These are phyloP conservation scores for Eurytoma californica DNA, from an alignment of 2,888 invertebrate genomes.

Conservation along the genomic window DNA sequence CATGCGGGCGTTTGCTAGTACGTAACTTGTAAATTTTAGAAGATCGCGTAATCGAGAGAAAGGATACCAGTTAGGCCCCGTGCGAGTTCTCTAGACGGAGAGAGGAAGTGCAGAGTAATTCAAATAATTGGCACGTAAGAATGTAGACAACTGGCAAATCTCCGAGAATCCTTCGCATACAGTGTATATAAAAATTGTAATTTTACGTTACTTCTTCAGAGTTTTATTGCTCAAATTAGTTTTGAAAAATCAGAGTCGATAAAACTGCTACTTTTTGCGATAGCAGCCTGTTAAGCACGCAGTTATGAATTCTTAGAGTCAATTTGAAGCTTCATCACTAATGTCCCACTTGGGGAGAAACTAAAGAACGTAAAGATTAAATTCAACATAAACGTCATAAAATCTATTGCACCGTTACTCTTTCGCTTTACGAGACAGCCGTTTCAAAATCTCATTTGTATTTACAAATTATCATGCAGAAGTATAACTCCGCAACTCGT, in stretches of 20 bases:
- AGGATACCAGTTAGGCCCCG: slow-evolving; percentile 7
- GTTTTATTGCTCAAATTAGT: too few relatives aligned
- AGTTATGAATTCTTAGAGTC: too few relatives aligned
- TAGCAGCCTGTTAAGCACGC: too few relatives aligned
- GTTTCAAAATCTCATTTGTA: slow-evolving; percentile 10
- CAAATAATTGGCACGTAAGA: slow-evolving; percentile 12
- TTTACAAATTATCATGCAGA: neutral
- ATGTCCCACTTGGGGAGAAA: neutral
- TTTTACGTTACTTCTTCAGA: too few relatives aligned
- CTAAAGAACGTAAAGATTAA: neutral
- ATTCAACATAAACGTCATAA: too few relatives aligned
- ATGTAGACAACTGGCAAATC: neutral
- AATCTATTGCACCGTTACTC: neutral
- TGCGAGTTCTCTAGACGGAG: neutral
- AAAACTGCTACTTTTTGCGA: too few relatives aligned
- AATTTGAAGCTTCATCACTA: neutral
- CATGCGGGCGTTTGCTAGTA: slow-evolving; percentile 16
- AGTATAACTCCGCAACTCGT: too few relatives aligned
- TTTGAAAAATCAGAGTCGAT: too few relatives aligned
- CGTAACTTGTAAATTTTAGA: neutral
- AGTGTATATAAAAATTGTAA: too few relatives aligned
- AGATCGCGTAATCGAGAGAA: slow-evolving; percentile 24
- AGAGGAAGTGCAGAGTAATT: neutral
- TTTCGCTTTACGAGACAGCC: slow-evolving; percentile 6
- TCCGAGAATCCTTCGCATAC: too few relatives aligned